Evolutionary conservation across 1,140 invertebrate genomes (phyloP).

Genomic region (Pseudomyrmex gracilis): DNA sequence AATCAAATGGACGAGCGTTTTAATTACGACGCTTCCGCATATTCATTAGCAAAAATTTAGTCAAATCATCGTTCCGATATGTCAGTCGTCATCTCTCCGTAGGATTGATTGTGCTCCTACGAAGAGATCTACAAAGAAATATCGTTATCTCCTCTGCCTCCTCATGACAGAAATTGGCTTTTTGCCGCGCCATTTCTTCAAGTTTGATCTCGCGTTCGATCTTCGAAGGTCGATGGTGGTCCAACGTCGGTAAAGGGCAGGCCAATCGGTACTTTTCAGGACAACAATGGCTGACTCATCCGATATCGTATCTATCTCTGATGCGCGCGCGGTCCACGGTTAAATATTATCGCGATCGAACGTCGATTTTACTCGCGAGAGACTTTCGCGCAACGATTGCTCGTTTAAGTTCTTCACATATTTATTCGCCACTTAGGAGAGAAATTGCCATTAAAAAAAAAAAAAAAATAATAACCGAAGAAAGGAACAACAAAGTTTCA

Average conservation of each 20-base stretch:
- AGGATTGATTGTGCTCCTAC: slow-evolving; percentile 42
- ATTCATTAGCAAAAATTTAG: slow-evolving; percentile 54
- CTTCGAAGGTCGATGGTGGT: slow-evolving; percentile 62
- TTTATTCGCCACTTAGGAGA: slow-evolving; percentile 15
- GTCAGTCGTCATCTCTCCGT: slow-evolving; percentile 40
- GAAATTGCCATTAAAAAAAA: not conserved
- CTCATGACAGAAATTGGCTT: slow-evolving; percentile 26
- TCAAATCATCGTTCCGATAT: slow-evolving; percentile 50
- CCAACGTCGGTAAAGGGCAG: slow-evolving; percentile 51
- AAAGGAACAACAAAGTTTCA: not conserved
- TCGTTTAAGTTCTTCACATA: slow-evolving; percentile 31
- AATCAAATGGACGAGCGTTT: slow-evolving; percentile 35
- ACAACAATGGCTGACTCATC: slow-evolving; percentile 73
- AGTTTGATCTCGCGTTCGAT: slow-evolving; percentile 46
- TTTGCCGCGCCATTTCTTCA: slow-evolving; percentile 33
- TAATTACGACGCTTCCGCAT: slow-evolving; percentile 50
- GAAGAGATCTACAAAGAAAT: slow-evolving; percentile 34
- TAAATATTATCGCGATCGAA: slow-evolving; percentile 59
- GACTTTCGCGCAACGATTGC: not conserved
- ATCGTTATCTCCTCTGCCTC: slow-evolving; percentile 33
- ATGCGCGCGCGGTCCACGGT: slow-evolving; percentile 23
- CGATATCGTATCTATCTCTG: slow-evolving; percentile 65
- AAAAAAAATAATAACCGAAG: not conserved
- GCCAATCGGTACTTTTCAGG: slow-evolving; percentile 64
- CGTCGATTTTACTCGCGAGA: slow-evolving; percentile 45